Base-by-base conservation (phyloP, 2,113 vertebrate genomes). In the Sander lucioperca region DNA sequence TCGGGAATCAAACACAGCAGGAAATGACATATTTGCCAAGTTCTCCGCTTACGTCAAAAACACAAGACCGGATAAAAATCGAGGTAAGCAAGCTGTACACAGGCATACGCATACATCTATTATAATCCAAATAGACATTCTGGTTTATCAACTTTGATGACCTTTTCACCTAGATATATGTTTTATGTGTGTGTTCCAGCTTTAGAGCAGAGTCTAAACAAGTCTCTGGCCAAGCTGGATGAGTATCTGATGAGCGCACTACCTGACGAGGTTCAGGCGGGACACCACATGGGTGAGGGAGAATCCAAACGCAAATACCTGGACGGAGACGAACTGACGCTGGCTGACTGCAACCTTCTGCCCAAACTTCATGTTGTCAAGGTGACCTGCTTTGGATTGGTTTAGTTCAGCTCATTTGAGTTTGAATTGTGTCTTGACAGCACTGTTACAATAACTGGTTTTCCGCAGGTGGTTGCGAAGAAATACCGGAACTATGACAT, bases 31-130 rank as follows among this genome's bases (percentile, higher is more conserved):
- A 14, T 99, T 99, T 72, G 95, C 97, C 84, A 98, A 95, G 90
- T 99, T 99, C 89, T 99, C 98, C 0, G 97, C 98, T 2, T 99
- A 96, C 64, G 96, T 99, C 82, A 99, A 99, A 89, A 99, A 99
- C 90, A 97, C 96, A 19, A 96, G 95, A 58, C 93, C 96, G 33
- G 97, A 97, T 68, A 95, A 96, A 79, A 96, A 99, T 59, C 90
- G 93, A 25, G 94, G 98, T 99, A 80, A 96, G 95, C 2, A 8
- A 1, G 5, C 47, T n/a, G 12, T 2, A 19, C 39, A 11, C 39
- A 39, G 39, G 36, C 36, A 39, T 33, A 33, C 33, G 33, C 33
- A 39, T n/a, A 16, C 1, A 25, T 57, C 33, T 5, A 33, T 21
- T 36, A 18, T 16, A 39, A n/a, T 43, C 39, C 10, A 43, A 10